phyloP scores from a whole-genome alignment of 1,140 invertebrate genomes.

The Glossosoma conforme region DNA sequence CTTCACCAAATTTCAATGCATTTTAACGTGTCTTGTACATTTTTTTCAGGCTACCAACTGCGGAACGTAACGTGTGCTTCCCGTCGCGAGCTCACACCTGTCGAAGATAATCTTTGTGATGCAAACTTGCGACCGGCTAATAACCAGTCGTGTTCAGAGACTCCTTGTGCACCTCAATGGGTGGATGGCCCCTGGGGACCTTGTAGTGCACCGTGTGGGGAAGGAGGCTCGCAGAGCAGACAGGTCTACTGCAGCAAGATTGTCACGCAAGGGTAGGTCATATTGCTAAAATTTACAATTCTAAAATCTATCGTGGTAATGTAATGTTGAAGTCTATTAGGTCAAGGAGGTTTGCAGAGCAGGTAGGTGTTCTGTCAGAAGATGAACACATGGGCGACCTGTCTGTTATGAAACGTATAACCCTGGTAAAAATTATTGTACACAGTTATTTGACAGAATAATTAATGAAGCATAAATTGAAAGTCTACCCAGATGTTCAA shows the following conservation, averaged over 20 bases:
- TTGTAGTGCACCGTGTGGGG: constrained; percentile 79
- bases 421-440: no score
- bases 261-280: constrained; percentile 54
- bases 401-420: no score
- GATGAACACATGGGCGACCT: no score
- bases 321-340: no score
- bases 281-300: not conserved
- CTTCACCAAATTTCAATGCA: no score
- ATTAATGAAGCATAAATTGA: no score
- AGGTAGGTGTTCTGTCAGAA: no score
- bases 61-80: constrained; percentile 69
- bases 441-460: no score
- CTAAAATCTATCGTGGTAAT: no score
- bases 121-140: constrained; percentile 59
- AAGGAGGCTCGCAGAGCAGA: constrained; percentile 63
- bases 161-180: constrained; percentile 83
- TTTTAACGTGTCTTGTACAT: no score
- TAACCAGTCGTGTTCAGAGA: constrained; percentile 66
- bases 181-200: constrained; percentile 71
- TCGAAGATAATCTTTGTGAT: constrained; percentile 75
- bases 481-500: no score
- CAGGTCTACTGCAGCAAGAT: constrained; percentile 75
- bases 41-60: constrained; percentile 62
- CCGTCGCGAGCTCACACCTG: constrained; percentile 60
- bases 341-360: no score